Evolutionary conservation across 2,113 vertebrate genomes (phyloP).

Genomic region (Panurus biarmicus): DNA sequence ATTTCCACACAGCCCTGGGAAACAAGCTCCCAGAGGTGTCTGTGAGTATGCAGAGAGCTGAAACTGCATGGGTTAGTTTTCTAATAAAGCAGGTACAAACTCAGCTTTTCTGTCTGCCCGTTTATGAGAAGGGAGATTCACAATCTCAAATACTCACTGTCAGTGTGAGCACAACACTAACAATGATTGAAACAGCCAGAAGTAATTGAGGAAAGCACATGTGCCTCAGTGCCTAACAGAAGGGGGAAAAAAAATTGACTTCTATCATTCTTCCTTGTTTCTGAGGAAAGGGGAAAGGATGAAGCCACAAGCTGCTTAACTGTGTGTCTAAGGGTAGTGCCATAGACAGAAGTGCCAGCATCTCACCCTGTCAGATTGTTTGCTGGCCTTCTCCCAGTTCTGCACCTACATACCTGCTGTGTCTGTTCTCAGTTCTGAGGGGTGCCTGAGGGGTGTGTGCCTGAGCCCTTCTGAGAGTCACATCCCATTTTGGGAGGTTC

Average conservation of each 20-base stretch:
- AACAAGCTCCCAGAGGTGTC: background rate
- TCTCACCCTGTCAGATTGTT: accelerated
- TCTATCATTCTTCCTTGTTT: background rate
- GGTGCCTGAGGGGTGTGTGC: background rate
- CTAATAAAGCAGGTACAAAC: background rate
- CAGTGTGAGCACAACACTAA: background rate
- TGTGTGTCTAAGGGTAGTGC: background rate
- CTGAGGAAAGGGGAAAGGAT: background rate
- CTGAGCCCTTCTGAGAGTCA: background rate
- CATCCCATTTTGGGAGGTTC: background rate
- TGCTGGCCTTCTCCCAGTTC: background rate
- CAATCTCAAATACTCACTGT: background rate
- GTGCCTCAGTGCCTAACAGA: background rate
- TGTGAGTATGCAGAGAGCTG: background rate
- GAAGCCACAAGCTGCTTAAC: background rate
- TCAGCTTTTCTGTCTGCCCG: background rate
- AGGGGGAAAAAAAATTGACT: background rate
- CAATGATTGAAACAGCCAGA: background rate
- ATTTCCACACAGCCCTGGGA: background rate
- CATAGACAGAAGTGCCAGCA: background rate
- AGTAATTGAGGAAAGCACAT: accelerated
- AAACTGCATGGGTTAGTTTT: background rate
- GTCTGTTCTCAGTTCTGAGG: background rate
- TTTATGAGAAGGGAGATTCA: background rate
- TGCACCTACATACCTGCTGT: background rate